Conservation (phyloP, 2,113 vertebrate genomes). For the Numida meleagris region DNA sequence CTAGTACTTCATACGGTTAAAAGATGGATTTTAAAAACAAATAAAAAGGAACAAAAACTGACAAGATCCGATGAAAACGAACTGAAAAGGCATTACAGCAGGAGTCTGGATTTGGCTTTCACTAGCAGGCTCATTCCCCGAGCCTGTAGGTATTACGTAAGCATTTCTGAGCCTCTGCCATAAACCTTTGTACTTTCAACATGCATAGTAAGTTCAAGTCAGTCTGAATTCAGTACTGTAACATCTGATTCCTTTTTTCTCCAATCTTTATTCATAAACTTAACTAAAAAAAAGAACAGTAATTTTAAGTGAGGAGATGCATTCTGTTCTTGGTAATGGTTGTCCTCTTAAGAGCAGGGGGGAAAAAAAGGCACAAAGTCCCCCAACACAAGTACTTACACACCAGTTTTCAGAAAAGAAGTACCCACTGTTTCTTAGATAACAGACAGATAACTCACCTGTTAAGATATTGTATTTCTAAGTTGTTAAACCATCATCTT, state of each 20-base stretch:
- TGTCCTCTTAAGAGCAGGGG: not conserved
- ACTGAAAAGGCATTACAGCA: not conserved
- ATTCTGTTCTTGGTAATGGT: not conserved
- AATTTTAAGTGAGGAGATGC: not conserved
- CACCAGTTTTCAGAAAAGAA: not conserved
- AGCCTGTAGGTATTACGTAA: not conserved
- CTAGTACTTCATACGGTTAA: not conserved
- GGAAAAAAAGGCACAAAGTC: not conserved
- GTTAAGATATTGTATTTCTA: not conserved
- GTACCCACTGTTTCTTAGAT: not conserved
- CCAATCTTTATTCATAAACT: not conserved
- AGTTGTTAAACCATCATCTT: not conserved
- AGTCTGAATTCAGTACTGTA: not conserved
- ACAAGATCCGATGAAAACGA: not conserved
- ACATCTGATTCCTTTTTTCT: not conserved
- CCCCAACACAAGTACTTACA: not conserved
- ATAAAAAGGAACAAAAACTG: not conserved
- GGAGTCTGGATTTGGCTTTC: not conserved
- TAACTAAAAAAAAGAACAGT: not conserved
- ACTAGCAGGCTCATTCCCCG: not conserved
- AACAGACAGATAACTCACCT: not conserved
- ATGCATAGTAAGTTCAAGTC: not conserved
- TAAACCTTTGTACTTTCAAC: not conserved
- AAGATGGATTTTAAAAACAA: not conserved
- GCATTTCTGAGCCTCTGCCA: not conserved